Conservation (phyloP, 2,113 vertebrate genomes). For the Thamnophis sirtalis region DNA sequence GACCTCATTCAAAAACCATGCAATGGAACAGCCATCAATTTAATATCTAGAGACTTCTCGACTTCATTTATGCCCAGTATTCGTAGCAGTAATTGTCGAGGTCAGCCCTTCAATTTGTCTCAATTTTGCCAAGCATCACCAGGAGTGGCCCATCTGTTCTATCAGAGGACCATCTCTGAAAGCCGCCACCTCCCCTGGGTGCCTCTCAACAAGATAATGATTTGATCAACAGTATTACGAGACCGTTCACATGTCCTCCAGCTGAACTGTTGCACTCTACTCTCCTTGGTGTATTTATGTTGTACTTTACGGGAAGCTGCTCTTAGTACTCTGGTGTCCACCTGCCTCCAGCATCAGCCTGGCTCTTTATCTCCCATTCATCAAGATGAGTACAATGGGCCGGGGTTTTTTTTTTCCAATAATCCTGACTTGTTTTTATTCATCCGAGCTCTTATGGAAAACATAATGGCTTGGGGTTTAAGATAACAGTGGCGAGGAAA, state of each 20-base stretch:
- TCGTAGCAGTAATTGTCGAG: not conserved
- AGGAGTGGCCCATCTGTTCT: not conserved
- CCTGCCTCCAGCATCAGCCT: not conserved
- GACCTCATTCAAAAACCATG: not conserved
- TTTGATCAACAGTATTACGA: not conserved
- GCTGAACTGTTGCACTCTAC: not conserved
- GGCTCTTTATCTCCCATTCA: not conserved
- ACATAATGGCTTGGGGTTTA: not conserved
- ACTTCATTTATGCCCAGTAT: not conserved
- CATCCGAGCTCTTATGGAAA: not conserved
- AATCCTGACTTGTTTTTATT: not conserved
- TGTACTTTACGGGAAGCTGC: not conserved
- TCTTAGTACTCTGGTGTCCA: not conserved
- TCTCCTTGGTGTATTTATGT: not conserved
- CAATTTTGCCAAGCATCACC: not conserved
- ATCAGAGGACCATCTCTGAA: not conserved
- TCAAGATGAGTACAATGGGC: not conserved
- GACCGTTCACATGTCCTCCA: not conserved
- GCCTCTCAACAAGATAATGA: not conserved
- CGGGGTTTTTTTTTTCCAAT: not conserved
- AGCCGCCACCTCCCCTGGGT: not conserved
- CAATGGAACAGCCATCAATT: conserved; percentile 8
- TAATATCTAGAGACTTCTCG: not conserved
- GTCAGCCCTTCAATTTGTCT: not conserved
- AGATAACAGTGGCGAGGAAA: not conserved